Evolutionary conservation across 2,113 vertebrate species (phyloP), one percentile per base, ranked within the genome.

Genomic region (Hemichromis elongatus): DNA sequence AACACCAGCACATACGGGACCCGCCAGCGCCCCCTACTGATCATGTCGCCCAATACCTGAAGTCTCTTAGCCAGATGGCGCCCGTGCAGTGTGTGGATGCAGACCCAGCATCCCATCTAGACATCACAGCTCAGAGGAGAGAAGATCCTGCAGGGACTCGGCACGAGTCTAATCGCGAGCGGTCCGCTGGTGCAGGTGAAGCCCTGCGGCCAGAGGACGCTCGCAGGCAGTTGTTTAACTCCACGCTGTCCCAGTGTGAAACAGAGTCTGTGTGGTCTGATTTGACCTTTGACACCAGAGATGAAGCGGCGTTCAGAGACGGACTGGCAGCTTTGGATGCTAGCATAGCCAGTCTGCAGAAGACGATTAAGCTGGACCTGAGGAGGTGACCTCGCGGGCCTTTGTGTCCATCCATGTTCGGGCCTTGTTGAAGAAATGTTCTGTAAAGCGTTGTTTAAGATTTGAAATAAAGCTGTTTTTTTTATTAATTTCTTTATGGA

Each of bases 251-350:
- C 35, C 94, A 90, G 50, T 95, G 92, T 4, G 97, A 97, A 40
- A 87, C 90, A 8, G 91, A 91, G 3, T 96, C 97, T 0, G 56
- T 94, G 52, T 94, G 82, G 12, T 97, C 97, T 4, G 95, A 97
- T 37, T 97, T 97, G 11, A 98, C 97, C 0, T 98, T 98, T 81
- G 96, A 97, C 40, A 98, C 97, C 26, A 96, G 52, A 40, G 98
- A 98, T 30, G 98, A 99, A 89, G 96, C 96, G 14, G 96, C 97
- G 33, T 99, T 99, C 52, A 96, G 95, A 77, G 97, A 96, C 1
- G 97, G 97, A 18, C 95, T 99, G 83, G 98, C 97, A 4, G 97
- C 97, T 0, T 92, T 99, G 89, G 98, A 99, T 66, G 98, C 98
- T 57, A 98, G 97, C 89, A 99, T 99, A 42, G 97, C 97, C 55